phyloP scores from a whole-genome alignment of 2,797 vertebrate genomes.

The Oryzias sinensis region DNA sequence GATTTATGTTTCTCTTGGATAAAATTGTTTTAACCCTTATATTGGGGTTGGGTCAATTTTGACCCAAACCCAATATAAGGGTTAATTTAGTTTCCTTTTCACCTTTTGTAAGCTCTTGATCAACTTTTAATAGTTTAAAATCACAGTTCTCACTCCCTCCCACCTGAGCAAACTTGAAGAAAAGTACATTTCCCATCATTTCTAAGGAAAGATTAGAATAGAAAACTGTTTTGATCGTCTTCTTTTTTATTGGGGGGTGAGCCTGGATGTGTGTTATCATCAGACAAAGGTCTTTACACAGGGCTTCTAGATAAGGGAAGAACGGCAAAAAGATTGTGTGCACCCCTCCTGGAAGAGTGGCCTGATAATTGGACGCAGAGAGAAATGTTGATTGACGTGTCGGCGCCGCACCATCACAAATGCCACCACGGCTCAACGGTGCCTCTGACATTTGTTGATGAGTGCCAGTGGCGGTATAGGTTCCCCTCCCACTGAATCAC shows the following conservation, averaged over 20 bases:
- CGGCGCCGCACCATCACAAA: constrained; percentile 24
- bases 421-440: constrained; percentile 36
- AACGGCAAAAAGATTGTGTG: background rate
- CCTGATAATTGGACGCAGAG: constrained; percentile 5
- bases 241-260: background rate
- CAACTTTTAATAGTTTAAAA: background rate
- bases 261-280: constrained; percentile 1
- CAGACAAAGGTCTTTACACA: constrained; percentile 6
- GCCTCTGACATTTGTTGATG: constrained; percentile 60
- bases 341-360: constrained; percentile 3
- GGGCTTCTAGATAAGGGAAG: constrained; percentile 1
- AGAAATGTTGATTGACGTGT: constrained; percentile 41
- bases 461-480: constrained; percentile 23
- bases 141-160: background rate
- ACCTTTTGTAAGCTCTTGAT: background rate
- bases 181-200: background rate
- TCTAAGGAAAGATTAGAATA: background rate
- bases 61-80: too few species aligned
- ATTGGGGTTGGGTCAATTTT: too few species aligned
- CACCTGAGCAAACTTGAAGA: background rate
- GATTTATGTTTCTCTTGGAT: too few species aligned
- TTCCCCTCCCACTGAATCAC: constrained; percentile 22
- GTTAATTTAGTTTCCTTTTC: background rate
- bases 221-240: background rate
- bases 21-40: too few species aligned